Evolutionary conservation across 2,113 vertebrate species (phyloP).

Genomic region (Pycnonotus jocosus): DNA sequence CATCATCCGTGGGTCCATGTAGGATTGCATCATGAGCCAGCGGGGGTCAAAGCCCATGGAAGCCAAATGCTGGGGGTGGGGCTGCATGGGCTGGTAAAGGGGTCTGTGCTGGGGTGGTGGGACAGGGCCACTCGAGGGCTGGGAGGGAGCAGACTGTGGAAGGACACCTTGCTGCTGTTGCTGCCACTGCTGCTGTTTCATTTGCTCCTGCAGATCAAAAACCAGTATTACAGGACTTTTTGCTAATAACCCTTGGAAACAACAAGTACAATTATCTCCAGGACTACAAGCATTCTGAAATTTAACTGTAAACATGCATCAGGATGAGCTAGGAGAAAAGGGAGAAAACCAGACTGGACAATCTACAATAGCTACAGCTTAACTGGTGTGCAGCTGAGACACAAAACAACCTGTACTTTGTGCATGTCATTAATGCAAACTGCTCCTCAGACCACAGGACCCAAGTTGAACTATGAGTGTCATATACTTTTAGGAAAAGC

Average conservation of each 20-base stretch:
- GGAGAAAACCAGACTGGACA: background rate
- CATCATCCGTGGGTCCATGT: slow-evolving; percentile 97
- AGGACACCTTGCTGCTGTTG: slow-evolving; percentile 86
- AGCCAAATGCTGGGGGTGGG: slow-evolving; percentile 91
- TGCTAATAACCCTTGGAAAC: background rate
- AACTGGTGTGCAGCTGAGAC: background rate
- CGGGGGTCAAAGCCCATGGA: slow-evolving; percentile 97
- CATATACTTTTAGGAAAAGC: background rate
- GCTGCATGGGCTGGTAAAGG: slow-evolving; percentile 91
- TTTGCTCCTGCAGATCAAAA: slow-evolving; percentile 83
- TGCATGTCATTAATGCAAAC: background rate
- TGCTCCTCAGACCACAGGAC: background rate
- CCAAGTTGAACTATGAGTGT: background rate
- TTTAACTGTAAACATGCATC: background rate
- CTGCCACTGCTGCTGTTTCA: slow-evolving; percentile 85
- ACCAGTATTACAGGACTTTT: background rate
- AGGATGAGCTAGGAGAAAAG: background rate
- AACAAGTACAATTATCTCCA: background rate
- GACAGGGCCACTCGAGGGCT: slow-evolving; percentile 81
- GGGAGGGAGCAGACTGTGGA: slow-evolving; percentile 80
- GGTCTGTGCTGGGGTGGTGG: slow-evolving; percentile 88
- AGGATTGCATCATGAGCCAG: slow-evolving; percentile 99
- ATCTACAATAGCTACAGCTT: background rate
- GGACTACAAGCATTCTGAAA: background rate
- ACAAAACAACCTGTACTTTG: background rate